Evolutionary conservation across 1,140 invertebrate genomes (phyloP).

Genomic region (Latrodectus geometricus): DNA sequence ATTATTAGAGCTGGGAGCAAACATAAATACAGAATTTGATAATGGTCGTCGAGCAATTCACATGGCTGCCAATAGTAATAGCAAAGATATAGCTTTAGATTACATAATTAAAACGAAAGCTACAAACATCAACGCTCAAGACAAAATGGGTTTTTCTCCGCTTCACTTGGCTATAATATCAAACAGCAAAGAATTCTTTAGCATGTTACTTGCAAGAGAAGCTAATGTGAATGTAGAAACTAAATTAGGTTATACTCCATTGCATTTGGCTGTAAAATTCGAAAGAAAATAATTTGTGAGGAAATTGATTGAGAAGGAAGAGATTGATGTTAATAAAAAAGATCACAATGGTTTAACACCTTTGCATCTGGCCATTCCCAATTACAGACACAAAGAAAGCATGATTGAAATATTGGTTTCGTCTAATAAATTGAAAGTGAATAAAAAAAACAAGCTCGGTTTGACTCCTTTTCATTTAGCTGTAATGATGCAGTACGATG

Average conservation of each 20-base stretch:
- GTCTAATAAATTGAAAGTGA: background rate
- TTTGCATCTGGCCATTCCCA: conserved; percentile 11
- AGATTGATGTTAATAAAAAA: background rate
- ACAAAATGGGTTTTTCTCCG: background rate
- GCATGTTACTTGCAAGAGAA: background rate
- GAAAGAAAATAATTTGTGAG: background rate
- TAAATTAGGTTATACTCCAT: background rate
- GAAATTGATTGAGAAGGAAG: background rate
- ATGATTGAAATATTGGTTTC: background rate
- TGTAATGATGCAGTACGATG: background rate
- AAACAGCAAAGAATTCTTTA: background rate
- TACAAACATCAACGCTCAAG: background rate
- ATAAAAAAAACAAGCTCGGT: background rate
- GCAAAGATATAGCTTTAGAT: background rate
- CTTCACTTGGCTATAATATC: background rate
- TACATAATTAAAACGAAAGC: background rate
- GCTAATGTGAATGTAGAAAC: conserved; percentile 15
- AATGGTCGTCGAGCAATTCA: background rate
- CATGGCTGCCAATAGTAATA: background rate
- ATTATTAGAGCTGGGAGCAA: background rate
- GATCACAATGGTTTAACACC: conserved; percentile 1
- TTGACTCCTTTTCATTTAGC: conserved; percentile 16
- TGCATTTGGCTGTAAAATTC: background rate
- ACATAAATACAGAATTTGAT: conserved; percentile 5
- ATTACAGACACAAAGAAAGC: background rate